phyloP scores from a whole-genome alignment of 2,888 invertebrate genomes.

The Neelides folsomi region DNA sequence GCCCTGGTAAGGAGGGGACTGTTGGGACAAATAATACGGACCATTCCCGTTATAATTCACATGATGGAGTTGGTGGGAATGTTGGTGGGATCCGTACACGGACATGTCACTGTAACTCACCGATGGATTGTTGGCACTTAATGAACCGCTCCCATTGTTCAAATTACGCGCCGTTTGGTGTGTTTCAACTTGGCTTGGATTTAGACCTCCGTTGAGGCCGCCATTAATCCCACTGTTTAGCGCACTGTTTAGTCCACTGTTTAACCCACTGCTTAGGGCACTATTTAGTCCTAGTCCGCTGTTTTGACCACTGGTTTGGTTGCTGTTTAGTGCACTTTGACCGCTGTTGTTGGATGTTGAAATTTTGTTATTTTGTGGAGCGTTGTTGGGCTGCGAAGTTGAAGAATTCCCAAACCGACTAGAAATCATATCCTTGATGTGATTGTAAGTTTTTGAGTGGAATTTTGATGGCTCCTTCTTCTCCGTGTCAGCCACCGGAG shows the following conservation, averaged over 20 bases:
- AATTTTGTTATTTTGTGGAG: neutral
- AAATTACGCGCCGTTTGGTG: too few relatives aligned
- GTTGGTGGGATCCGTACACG: neutral
- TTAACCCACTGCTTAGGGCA: too few relatives aligned
- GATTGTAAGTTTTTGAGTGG: slow-evolving; percentile 66
- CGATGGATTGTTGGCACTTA: too few relatives aligned
- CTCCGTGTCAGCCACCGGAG: slow-evolving; percentile 1
- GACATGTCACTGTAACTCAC: too few relatives aligned
- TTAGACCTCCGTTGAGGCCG: too few relatives aligned
- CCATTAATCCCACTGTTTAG: too few relatives aligned
- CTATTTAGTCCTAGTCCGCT: neutral
- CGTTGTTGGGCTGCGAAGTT: neutral
- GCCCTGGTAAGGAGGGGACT: slow-evolving; percentile 5
- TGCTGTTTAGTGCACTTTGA: neutral
- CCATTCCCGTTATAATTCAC: slow-evolving; percentile 2
- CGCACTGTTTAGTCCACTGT: too few relatives aligned
- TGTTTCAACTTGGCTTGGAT: too few relatives aligned
- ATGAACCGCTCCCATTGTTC: too few relatives aligned
- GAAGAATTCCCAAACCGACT: slow-evolving; percentile 50
- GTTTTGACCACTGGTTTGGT: slow-evolving; percentile 1
- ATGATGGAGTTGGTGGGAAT: slow-evolving; percentile 10
- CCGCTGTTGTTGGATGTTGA: slow-evolving; percentile 5
- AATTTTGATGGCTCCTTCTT: slow-evolving; percentile 37
- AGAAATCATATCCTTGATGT: slow-evolving; percentile 69
- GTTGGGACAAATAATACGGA: slow-evolving; percentile 9